Percentiles rank a stretch among this genome's conserved stretches.
These are phyloP conservation scores for Agrochola circellaris DNA, from an alignment of 2,888 invertebrate genomes.

Conservation along the genomic window DNA sequence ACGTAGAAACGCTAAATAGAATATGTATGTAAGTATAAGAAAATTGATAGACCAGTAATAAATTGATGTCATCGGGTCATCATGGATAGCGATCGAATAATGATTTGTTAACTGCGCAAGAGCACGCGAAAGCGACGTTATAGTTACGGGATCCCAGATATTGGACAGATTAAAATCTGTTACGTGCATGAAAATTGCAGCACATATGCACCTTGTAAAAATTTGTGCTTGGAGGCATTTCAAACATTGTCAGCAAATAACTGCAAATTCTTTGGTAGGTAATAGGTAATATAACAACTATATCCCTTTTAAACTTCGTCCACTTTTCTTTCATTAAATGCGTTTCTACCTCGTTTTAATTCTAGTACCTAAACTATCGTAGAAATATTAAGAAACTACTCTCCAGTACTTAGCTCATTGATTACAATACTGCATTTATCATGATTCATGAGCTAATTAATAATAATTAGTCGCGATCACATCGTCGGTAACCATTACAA, in stretches of 20 bases:
- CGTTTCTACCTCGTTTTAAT: background rate
- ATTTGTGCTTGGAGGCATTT: background rate
- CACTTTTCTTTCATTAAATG: too few species aligned
- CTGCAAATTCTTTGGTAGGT: constrained; percentile 3
- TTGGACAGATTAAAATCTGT: constrained; percentile 42
- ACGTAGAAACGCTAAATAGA: background rate
- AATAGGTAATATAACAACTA: background rate
- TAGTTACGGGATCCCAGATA: constrained; percentile 76
- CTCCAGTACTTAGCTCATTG: background rate
- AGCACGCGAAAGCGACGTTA: constrained; percentile 75
- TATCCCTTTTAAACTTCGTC: background rate
- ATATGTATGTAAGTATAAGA: background rate
- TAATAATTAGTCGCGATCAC: constrained; percentile 74
- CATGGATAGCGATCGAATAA: constrained; percentile 48
- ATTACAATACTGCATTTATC: constrained; percentile 23
- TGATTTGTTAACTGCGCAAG: constrained; percentile 60
- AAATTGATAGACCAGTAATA: constrained; percentile 15
- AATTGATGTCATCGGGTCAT: constrained; percentile 72
- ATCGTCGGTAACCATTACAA: constrained; percentile 65
- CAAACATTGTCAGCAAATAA: background rate
- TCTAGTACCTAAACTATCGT: background rate
- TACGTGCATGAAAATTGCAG: constrained; percentile 55
- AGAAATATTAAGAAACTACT: background rate
- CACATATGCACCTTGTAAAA: constrained; percentile 9
- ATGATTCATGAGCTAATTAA: constrained; percentile 47